Conservation (phyloP, 2,888 invertebrate genomes). For the Sinopyrophorus schimmeli region DNA sequence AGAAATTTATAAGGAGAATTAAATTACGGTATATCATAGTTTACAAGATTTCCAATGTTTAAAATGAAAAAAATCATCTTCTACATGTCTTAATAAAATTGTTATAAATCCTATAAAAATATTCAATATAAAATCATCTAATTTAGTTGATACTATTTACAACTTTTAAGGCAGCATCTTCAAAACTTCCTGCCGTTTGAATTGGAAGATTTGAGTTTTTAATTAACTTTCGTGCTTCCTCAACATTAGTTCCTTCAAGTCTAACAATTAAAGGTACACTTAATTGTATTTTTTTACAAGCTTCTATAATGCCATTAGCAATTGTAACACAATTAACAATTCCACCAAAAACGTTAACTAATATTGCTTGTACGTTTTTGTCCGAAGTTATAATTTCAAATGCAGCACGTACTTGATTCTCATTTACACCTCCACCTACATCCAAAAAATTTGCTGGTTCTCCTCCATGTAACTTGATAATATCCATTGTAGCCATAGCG, state of each 20-base stretch:
- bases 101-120: too few species aligned
- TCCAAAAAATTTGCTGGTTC: constrained; percentile 98
- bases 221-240: constrained; percentile 80
- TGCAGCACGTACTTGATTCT: constrained; percentile 91
- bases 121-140: too few species aligned
- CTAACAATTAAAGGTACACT: constrained; percentile 90
- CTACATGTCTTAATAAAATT: too few species aligned
- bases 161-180: constrained; percentile 90
- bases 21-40: too few species aligned
- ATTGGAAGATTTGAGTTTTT: constrained; percentile 83
- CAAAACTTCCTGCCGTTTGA: constrained; percentile 80
- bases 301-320: constrained; percentile 92
- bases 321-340: constrained; percentile 98
- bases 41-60: too few species aligned
- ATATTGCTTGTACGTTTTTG: constrained; percentile 87
- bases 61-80: too few species aligned
- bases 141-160: constrained; percentile 58
- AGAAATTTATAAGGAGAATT: too few species aligned
- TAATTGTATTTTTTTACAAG: constrained; percentile 77
- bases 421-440: constrained; percentile 94
- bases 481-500: constrained; percentile 99
- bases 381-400: constrained; percentile 87
- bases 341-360: constrained; percentile 99
- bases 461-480: constrained; percentile 95
- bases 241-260: constrained; percentile 93